These are phyloP conservation scores for Hemibagrus guttatus DNA, from an alignment of 2,797 vertebrate genomes.

Conservation along the genomic window DNA sequence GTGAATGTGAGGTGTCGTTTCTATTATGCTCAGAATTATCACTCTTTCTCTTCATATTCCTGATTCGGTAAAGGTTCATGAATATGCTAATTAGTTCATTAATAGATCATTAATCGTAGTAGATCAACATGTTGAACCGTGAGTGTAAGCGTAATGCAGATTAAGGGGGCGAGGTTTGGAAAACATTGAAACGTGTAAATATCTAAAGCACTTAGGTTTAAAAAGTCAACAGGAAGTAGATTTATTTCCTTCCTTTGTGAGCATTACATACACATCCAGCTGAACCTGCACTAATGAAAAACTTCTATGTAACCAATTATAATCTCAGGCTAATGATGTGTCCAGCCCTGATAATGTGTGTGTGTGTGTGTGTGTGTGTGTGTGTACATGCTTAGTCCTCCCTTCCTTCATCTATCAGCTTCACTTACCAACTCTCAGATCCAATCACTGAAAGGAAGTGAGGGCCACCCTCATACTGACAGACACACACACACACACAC, in stretches of 20 bases:
- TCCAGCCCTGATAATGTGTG: constrained; percentile 5
- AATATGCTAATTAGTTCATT: neutral
- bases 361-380: constrained; percentile 1
- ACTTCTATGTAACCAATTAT: neutral
- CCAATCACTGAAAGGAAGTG: constrained; percentile 76
- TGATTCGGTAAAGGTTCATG: too few species aligned
- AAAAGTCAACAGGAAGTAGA: neutral
- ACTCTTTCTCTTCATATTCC: too few species aligned
- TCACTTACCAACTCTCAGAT: constrained; percentile 73
- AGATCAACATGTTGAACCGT: too few species aligned
- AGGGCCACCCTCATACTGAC: constrained; percentile 76
- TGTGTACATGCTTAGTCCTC: constrained; percentile 48
- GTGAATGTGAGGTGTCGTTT: too few species aligned
- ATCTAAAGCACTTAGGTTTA: neutral
- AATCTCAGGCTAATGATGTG: neutral
- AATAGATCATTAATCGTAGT: neutral
- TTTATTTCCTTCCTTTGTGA: neutral
- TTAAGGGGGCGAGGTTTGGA: neutral
- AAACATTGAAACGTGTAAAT: neutral
- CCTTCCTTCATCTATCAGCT: constrained; percentile 69
- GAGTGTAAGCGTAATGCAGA: too few species aligned
- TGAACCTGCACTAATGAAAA: neutral
- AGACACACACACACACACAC: constrained; percentile 59
- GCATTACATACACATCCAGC: neutral
- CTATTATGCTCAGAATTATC: too few species aligned